Base-by-base conservation (phyloP, 2,888 invertebrate genomes). In the Drosophila anomalata region DNA sequence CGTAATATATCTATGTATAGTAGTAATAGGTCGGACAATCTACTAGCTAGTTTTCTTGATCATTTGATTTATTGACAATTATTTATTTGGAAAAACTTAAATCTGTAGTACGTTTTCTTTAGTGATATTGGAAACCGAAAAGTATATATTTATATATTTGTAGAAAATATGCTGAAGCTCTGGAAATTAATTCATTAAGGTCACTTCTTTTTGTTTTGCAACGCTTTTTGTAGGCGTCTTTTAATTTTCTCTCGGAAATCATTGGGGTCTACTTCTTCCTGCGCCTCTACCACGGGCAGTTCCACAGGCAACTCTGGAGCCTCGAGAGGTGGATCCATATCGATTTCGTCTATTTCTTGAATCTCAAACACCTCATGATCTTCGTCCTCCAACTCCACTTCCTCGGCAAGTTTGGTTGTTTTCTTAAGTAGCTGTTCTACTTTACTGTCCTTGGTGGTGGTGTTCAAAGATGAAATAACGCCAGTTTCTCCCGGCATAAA, bases 221-320 rank as follows among this genome's bases (percentile, higher is more conserved):
- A 71, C 9, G 90, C 91, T 53, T 83, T 89, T 56, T 91, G 90
- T 4, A 91, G 75, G 4, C 91, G 89, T 46, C 88, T 88, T 73
- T 91, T 91, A 24, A 91, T 91, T 78, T 90, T 90, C 48, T 90
- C 90, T 2, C 91, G 90, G 48, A 91, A 90, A 73, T 90, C 91
- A 58, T 89, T 87, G 2, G 89, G 76, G 53, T 87, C 81, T 12
- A 77, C 54, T 11, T 70, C 65, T 61, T 0, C 41, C 33, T 24
- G 44, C 48, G 29, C 17, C 20, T 50, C 61, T n/a, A 33, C 50
- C n/a, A 11, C 22, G 3, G 36, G 0, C 0, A 3, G 0, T 42
- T 52, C 50, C 6, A 50, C 60, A n/a, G 36, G 6, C 14, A n/a
- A 36, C 8, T 54, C 50, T 0, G 33, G 51, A 2, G 24, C 8